Evolutionary conservation across 2,113 vertebrate genomes (phyloP).

Genomic region (Salvelinus alpinus): DNA sequence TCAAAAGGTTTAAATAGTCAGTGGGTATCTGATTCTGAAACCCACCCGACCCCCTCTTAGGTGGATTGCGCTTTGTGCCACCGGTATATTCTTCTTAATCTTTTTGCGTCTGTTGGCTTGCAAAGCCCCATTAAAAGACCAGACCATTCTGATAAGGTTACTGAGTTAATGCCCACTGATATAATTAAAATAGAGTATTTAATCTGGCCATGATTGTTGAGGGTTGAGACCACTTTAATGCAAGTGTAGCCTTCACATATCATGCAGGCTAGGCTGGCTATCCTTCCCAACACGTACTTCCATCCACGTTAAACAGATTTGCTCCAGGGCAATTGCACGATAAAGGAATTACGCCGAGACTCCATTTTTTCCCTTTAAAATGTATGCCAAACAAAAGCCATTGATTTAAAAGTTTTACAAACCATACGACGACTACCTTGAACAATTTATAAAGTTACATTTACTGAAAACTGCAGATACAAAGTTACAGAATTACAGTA

Average conservation of each 20-base stretch:
- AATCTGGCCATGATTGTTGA: constrained; percentile 51
- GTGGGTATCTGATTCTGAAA: constrained; percentile 23
- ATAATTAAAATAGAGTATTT: constrained; percentile 70
- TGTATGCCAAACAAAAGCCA: no score
- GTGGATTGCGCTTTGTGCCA: constrained; percentile 23
- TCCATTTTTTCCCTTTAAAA: no score
- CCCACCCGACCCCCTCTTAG: neutral
- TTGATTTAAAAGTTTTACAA: no score
- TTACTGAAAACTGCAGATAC: no score
- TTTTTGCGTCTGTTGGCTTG: constrained; percentile 47
- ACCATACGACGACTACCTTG: no score
- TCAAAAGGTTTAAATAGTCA: constrained; percentile 8
- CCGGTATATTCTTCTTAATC: constrained; percentile 53
- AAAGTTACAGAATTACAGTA: no score
- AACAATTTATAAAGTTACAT: no score
- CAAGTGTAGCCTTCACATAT: constrained; percentile 20
- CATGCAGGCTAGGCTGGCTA: neutral
- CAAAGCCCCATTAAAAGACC: constrained; percentile 54
- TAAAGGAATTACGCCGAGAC: no score
- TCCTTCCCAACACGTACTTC: constrained; percentile 19
- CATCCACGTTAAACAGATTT: constrained; percentile 9
- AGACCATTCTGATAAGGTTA: constrained; percentile 57
- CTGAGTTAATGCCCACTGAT: constrained; percentile 58
- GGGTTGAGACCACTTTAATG: constrained; percentile 25
- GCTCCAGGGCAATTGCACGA: neutral